Base-by-base conservation (phyloP, 2,888 invertebrate species). In the Ptychoptera albimana region DNA sequence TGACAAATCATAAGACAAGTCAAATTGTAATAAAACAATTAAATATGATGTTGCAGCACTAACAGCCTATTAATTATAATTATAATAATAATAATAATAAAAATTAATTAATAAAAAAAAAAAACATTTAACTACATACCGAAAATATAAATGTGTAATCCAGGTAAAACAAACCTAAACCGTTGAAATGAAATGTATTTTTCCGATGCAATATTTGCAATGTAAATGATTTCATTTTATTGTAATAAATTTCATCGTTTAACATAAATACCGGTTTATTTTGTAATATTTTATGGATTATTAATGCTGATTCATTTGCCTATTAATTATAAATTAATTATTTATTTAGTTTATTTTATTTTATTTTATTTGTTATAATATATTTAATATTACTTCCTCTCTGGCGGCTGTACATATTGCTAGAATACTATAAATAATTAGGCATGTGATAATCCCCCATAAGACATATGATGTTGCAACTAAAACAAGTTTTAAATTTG, bases 101-200 rank as follows among this genome's bases (percentile, higher is more conserved):
- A 15, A n/a, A 6, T 8, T 23, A 41, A 12, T 8, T 34, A 30
- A 39, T 39, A 39, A n/a, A 8, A 5, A n/a, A n/a, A n/a, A n/a
- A 8, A 11, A 35, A 35, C 11, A 35, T 11, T 36, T 11, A 36
- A 36, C 36, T n/a, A n/a, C 55, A 55, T 46, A 65, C 66, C 50
- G 65, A 64, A 53, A 66, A 66, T 48, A 66, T 64, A 39, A 66
- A 66, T 1, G 66, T 66, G 15, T 66, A 66, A 49, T 66, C 66
- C 50, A 66, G 49, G 7, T 55, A 54, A 50, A 63, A 66, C 32
- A 66, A 48, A 8, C 66, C 66, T 31, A 64, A 56, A 23, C 63
- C 64, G 50, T 64, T 65, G 43, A 61, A 65, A 43, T 63, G 60
- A 49, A 64, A 64, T 30, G 57, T 64, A 3, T 60, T 58, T 41